Base-by-base conservation (phyloP, 1,140 invertebrate genomes). In the Oedothorax gibbosus region DNA sequence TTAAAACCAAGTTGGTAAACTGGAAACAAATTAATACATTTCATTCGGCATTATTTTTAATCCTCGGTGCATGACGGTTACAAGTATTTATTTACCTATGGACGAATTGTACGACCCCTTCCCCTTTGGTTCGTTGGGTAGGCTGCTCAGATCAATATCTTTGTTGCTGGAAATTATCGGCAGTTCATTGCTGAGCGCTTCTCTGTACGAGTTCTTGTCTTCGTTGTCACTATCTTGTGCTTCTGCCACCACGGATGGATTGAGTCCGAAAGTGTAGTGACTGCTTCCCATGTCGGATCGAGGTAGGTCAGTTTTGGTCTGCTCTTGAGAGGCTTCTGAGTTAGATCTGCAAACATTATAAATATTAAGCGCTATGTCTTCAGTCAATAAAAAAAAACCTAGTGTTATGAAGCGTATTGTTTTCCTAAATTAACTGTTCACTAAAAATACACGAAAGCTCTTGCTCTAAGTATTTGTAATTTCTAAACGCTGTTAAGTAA, bases 271-370 rank as follows among this genome's bases (percentile, higher is more conserved):
- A 1, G 72, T 75, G 18, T 84, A 84, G 14, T 84, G 81, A 15
- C 81, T 84, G 51, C 51, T 84, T 12, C 62, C 66, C 12, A 84
- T 56, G 18, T 84, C 81, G 10, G 71, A 21, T 35, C 50, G 50
- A 0, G 50, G 49, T 18, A 62, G 49, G 9, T 73, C 80, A n/a
- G 54, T 50, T 64, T 82, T 82, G 7, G 71, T 65, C 0, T 65
- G 71, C 8, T 75, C 81, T 76, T 84, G 81, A 14, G 81, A 84
- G 20, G 81, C 65, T 68, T 84, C 81, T 4, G 81, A 84, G 21
- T 84, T 84, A 15, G 81, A 84, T 60, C 81, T 84, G 49, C 10
- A 81, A 81, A 54, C 14, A 20, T 35, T 35, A 35, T 35, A 35
- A 35, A 35, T 1, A 35, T 35, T 35, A n/a, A n/a, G n/a, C n/a